Evolutionary conservation across 2,113 vertebrate genomes (phyloP).

Genomic region (Saccopteryx leptura): DNA sequence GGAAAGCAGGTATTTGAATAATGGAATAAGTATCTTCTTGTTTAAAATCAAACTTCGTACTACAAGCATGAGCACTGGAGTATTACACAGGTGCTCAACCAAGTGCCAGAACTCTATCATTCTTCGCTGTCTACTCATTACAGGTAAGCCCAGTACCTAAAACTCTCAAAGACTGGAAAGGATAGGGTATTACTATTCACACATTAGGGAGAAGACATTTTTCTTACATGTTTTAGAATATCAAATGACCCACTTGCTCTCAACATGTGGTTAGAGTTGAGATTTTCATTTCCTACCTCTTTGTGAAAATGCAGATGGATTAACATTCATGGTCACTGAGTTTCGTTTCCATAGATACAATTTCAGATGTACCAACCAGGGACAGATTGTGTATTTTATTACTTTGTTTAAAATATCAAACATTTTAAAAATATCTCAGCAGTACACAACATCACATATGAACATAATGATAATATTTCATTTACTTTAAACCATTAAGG

Average conservation of each 20-base stretch:
- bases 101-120: not conserved
- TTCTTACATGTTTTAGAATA: constrained; percentile 51
- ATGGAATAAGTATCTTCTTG: not conserved
- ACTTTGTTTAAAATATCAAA: constrained; percentile 75
- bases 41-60: not conserved
- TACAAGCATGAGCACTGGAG: not conserved
- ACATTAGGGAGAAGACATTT: not conserved
- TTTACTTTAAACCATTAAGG: constrained; percentile 55
- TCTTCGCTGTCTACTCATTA: not conserved
- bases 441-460: not conserved
- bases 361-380: constrained; percentile 9
- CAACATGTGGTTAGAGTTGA: constrained; percentile 26
- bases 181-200: not conserved
- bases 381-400: constrained; percentile 61
- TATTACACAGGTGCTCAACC: not conserved
- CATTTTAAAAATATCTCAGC: constrained; percentile 6
- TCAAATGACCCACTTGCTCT: not conserved
- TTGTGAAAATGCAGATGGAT: constrained; percentile 49
- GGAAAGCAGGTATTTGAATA: not conserved
- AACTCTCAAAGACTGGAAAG: constrained; percentile 22
- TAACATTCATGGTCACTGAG: constrained; percentile 48
- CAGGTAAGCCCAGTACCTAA: not conserved
- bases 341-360: constrained; percentile 47
- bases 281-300: constrained; percentile 7
- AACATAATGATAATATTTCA: constrained; percentile 48